Percentiles rank a stretch among this genome's conserved stretches.
Conservation (phyloP, 2,888 invertebrate genomes). For the Ornithoptera alexandrae region DNA sequence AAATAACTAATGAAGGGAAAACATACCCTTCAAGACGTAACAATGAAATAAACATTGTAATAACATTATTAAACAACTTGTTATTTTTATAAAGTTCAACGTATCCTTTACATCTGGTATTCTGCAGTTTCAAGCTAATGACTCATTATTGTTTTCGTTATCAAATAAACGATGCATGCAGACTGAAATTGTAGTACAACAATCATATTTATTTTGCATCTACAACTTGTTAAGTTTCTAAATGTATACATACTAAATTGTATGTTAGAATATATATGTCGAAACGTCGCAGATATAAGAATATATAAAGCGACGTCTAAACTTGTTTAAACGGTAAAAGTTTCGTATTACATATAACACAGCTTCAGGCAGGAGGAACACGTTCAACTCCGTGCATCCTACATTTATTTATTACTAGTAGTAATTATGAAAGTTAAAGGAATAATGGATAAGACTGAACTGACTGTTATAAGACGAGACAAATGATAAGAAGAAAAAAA, state of each 20-base stretch:
- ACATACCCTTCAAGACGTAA: conserved; percentile 30
- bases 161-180: conserved; percentile 3
- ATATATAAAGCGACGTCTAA: conserved; percentile 46
- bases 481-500: too few species aligned
- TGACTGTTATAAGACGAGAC: too few species aligned
- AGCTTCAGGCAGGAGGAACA: conserved; percentile 38
- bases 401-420: conserved; percentile 35
- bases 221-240: background rate
- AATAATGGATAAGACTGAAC: too few species aligned
- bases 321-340: conserved; percentile 48
- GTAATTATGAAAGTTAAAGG: conserved; percentile 3
- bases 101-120: background rate
- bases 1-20: conserved; percentile 39
- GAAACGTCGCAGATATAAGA: conserved; percentile 38
- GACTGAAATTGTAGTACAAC: background rate
- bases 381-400: conserved; percentile 38
- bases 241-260: conserved; percentile 6
- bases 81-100: background rate
- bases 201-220: conserved; percentile 20
- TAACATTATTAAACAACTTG: conserved; percentile 5
- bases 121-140: conserved; percentile 4
- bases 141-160: background rate
- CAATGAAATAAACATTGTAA: conserved; percentile 21
- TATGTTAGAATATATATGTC: conserved; percentile 20
- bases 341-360: conserved; percentile 44